Evolutionary conservation across 2,888 invertebrate species (phyloP), one percentile per base, ranked within the genome.

Genomic region (Dilophus febrilis): DNA sequence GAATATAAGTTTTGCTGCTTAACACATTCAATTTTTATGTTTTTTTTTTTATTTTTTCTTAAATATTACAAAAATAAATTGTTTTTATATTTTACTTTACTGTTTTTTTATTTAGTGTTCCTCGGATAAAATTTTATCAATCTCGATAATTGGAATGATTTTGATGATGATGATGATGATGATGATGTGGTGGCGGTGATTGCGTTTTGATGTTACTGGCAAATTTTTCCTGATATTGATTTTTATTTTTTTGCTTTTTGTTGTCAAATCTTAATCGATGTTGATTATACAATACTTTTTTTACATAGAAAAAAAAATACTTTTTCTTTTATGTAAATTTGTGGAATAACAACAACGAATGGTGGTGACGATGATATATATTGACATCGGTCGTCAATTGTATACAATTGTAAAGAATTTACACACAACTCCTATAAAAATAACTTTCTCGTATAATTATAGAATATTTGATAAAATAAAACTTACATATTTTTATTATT

Each of bases 401-500:
- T 4, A n/a, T 12, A 29, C 3, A 12, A 22, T 22, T 22, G 4
- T n/a, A 4, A 4, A 7, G 11, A 29, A 29, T 29, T 29, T 29
- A 10, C 29, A 12, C n/a, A 29, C 8, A 6, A 29, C 5, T 35
- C 35, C 35, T 35, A 35, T 26, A 35, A 35, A 35, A 35, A 35
- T 35, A 35, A 35, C 35, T 35, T 26, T 18, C 12, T 26, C 12
- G 35, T 35, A 26, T 35, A 35, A 35, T 35, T 35, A 35, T 35
- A 35, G 22, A 19, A 13, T 18, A 26, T n/a, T n/a, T n/a, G n/a
- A n/a, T n/a, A n/a, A n/a, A n/a, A n/a, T n/a, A n/a, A n/a, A n/a
- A n/a, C n/a, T n/a, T n/a, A n/a, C n/a, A n/a, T n/a, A n/a, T n/a
- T n/a, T n/a, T n/a, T n/a, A n/a, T n/a, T n/a, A n/a, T n/a, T n/a